Base-by-base conservation (phyloP, 2,797 vertebrate genomes). In the Ctenopoma multispine region DNA sequence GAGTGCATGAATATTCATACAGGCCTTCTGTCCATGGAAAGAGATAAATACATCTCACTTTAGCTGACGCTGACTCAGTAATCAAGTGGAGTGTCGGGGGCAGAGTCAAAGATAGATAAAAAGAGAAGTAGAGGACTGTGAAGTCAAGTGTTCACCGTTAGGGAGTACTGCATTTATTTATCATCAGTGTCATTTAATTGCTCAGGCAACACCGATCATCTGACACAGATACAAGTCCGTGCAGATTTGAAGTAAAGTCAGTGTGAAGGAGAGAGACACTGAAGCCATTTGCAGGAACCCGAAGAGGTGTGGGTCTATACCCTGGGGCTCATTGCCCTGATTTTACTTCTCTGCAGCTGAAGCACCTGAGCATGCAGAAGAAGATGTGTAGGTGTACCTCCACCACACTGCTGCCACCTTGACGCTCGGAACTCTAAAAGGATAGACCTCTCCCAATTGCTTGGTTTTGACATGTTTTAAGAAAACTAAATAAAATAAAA, bases 1-100 rank as follows among this genome's bases (percentile, higher is more conserved):
- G 62, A 79, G 50, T 15, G 55, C 29, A 65, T 90, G 74, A 87
- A 88, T 89, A 89, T 90, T 88, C 82, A 89, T 81, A 76, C 41
- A 4, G 56, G 62, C 73, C 87, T 82, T 86, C 86, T 85, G 85
- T 86, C 77, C 80, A 29, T 46, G 64, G 36, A 69, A 71, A 77
- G 79, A 69, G 79, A 87, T 72, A 48, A 81, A 87, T 80, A 80
- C 66, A 60, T 85, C 70, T 82, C 80, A 72, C 72, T 82, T 68
- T 18, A 58, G 63, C 59, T 74, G 83, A 69, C 5, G 75, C 81
- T 73, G 82, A 86, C 69, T 80, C 63, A 73, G 71, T 77, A 51
- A 80, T 81, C 43, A 72, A 73, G 69, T 23, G 66, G 41, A 62
- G 73, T 64, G 63, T 77, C 12, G 36, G 50, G 47, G 61, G n/a